Base-by-base conservation (phyloP, 2,797 vertebrate genomes). In the Crenuchus spilurus region DNA sequence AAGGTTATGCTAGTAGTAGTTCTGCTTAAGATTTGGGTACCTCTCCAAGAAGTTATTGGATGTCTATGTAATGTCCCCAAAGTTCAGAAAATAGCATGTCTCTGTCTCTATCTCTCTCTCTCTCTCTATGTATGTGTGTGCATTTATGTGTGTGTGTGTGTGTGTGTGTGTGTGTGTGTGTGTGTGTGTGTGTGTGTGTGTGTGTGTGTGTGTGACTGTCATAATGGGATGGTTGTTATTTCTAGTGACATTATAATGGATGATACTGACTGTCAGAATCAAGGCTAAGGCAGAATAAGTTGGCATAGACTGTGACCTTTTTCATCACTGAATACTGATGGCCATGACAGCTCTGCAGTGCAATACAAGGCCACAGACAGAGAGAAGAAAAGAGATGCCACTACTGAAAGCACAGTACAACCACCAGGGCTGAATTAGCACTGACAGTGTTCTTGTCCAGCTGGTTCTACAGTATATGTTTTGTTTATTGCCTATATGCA, bases 241-340 rank as follows among this genome's bases (percentile, higher is more conserved):
- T 26, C 20, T 37, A 24, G 58, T 26, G 20, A 41, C 13, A 10
- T 62, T 62, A 42, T 35, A 54, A 52, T 31, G n/a, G 46, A 31
- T 39, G 46, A 51, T 22, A 49, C 30, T 60, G 33, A 51, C 64
- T 58, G 58, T 60, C 66, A 37, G 20, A 18, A 41, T 61, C 26
- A 33, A 62, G 54, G 64, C 55, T 54, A 4, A 35, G 14, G 44
- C 42, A 13, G 14, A 39, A 46, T n/a, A 10, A 41, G 41, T 14
- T 66, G 69, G 44, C 72, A 64, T 11, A 41, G 9, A 22, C 9
- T 18, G 35, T 11, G 24, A 6, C 42, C 62, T 54, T 63, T 22
- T 28, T 46, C 41, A 49, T 22, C 26, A 51, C 4, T 31, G 24
- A 13, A n/a, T 65, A 37, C 70, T 68, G 42, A 65, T 71, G 60